phyloP scores from a whole-genome alignment of 2,797 vertebrate genomes.

The Enoplosus armatus region DNA sequence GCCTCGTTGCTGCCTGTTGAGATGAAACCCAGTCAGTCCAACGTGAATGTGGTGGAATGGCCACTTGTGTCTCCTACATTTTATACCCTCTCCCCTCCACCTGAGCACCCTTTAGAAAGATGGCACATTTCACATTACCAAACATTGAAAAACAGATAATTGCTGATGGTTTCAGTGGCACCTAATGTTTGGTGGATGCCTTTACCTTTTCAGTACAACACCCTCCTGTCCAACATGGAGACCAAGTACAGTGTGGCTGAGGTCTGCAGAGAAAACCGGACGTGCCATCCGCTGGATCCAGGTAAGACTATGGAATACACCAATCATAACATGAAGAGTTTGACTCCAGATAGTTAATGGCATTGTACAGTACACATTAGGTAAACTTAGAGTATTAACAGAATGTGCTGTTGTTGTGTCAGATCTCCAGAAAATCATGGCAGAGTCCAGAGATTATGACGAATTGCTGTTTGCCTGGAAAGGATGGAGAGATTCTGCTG shows the following conservation, averaged over 20 bases:
- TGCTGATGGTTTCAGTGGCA: neutral
- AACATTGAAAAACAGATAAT: neutral
- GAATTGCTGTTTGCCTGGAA: constrained; percentile 94
- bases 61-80: neutral
- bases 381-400: neutral
- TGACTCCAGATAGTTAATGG: neutral
- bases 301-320: constrained; percentile 80
- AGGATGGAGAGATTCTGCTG: constrained; percentile 92
- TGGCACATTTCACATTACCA: neutral
- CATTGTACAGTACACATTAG: neutral
- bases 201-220: constrained; percentile 88
- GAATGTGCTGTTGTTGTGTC: constrained; percentile 34
- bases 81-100: neutral
- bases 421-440: constrained; percentile 95
- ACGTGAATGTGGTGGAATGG: too few relatives aligned
- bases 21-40: too few relatives aligned
- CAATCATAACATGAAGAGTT: neutral
- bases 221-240: constrained; percentile 93
- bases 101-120: neutral
- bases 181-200: constrained; percentile 7
- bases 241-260: constrained; percentile 92
- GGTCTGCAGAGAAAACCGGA: constrained; percentile 85
- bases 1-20: neutral
- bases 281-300: constrained; percentile 92
- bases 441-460: constrained; percentile 90